Evolutionary conservation across 2,888 invertebrate species (phyloP), one percentile per base, ranked within the genome.

Genomic region (Drosophila sordidapex): DNA sequence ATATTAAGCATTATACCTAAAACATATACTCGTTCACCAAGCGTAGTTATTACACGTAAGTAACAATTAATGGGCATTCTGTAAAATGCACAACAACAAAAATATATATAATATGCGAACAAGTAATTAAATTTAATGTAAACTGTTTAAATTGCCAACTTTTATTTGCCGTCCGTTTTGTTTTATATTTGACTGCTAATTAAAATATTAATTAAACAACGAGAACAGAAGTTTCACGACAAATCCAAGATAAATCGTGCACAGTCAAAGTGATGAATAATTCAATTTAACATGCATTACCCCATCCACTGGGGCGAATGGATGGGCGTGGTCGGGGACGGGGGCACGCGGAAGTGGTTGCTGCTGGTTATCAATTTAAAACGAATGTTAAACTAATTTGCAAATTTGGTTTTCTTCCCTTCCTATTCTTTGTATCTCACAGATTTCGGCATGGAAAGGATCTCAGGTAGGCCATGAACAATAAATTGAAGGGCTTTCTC

Each of bases 401-500:
- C 4, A 25, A 51, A 27, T 79, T 62, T 46, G 8, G 4, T 60
- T 64, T 21, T 59, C n/a, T 83, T 76, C 11, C 35, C 35, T 38
- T 54, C 38, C 25, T 31, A 35, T 76, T 62, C 52, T 40, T 66
- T 54, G 60, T n/a, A 25, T 53, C 11, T 36, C 11, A 74, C 82
- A 93, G 93, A 92, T 93, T 89, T 92, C 93, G 87, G 92, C 93
- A 89, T 93, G 93, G 93, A 93, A 93, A 92, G 93, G 93, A 91
- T 93, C 93, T 87, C 93, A 93, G 93, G 93, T 93, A 82, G 10
- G 25, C n/a, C 11, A 59, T 21, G 27, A 0, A 11, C 11, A 25
- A 27, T 8, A 0, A 1, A 0, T 21, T 25, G 2, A 46, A 4
- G 21, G 21, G 8, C 4, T 46, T 57, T 21, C 21, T 21, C 21